A percentile compares a stretch with the other conserved stretches of the same genome.
Conservation (phyloP, 1,140 invertebrate genomes). For the Neuroterus valhalla region DNA sequence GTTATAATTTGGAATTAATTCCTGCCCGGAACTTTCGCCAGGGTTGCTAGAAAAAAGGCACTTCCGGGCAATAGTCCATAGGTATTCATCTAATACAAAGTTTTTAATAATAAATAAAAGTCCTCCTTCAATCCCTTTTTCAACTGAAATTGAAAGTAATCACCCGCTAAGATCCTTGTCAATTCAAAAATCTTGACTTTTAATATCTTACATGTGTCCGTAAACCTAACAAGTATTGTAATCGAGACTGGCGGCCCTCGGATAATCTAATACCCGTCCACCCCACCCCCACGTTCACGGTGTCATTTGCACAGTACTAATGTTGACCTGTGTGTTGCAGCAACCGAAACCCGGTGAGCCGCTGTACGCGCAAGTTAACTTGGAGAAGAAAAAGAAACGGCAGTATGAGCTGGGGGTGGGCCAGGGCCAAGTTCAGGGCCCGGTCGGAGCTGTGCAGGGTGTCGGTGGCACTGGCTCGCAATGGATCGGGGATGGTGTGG, state of each 20-base stretch:
- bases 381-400: constrained; percentile 85
- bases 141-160: too few relatives aligned
- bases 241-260: constrained; percentile 17
- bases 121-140: too few relatives aligned
- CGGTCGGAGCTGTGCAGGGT: constrained; percentile 52
- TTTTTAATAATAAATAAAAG: too few relatives aligned
- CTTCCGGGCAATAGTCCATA: too few relatives aligned
- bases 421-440: constrained; percentile 61
- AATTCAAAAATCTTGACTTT: too few relatives aligned
- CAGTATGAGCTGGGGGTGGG: constrained; percentile 76
- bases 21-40: too few relatives aligned
- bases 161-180: too few relatives aligned
- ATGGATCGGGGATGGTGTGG: constrained; percentile 65
- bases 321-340: constrained; percentile 75
- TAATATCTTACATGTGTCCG: too few relatives aligned
- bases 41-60: too few relatives aligned
- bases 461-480: constrained; percentile 53
- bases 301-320: constrained; percentile 45
- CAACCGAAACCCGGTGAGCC: constrained; percentile 81
- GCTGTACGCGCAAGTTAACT: constrained; percentile 87
- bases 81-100: too few relatives aligned
- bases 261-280: constrained; percentile 41
- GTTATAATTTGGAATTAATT: too few relatives aligned
- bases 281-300: constrained; percentile 40
- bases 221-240: constrained; percentile 23